phyloP scores from a whole-genome alignment of 2,888 invertebrate species.

The Ochropleura leucogaster region DNA sequence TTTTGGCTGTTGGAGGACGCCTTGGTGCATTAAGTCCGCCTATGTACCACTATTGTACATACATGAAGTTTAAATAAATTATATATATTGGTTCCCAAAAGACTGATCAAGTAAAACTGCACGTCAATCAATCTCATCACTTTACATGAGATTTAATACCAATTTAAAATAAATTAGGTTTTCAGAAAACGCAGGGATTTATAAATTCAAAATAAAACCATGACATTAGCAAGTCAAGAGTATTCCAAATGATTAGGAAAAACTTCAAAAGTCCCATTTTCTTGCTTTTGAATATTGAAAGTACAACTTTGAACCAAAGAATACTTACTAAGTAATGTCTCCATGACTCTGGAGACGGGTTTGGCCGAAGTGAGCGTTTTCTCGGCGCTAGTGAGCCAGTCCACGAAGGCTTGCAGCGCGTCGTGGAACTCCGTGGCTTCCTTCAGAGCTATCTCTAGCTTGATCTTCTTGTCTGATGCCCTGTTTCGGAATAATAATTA shows the following conservation, averaged over 20 bases:
- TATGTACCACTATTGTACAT: too few species aligned
- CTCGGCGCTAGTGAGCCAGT: constrained; percentile 99
- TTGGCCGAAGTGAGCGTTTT: constrained; percentile 96
- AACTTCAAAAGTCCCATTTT: neutral
- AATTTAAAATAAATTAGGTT: too few species aligned
- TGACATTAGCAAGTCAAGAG: neutral
- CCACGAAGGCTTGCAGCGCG: constrained; percentile 97
- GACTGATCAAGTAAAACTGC: too few species aligned
- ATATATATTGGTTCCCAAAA: too few species aligned
- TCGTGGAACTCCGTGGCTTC: constrained; percentile 99
- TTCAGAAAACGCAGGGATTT: neutral
- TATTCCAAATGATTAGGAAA: neutral
- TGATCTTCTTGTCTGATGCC: constrained; percentile 99
- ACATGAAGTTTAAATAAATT: too few species aligned
- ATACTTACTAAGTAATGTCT: constrained; percentile 93
- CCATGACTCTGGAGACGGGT: constrained; percentile 98
- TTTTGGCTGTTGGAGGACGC: too few species aligned
- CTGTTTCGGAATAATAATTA: constrained; percentile 81
- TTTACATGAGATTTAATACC: too few species aligned
- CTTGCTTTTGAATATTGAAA: too few species aligned
- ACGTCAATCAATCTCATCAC: too few species aligned
- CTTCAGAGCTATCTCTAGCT: constrained; percentile 98
- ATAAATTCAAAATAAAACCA: neutral
- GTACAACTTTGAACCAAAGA: neutral
- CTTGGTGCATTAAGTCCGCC: too few species aligned